phyloP scores from a whole-genome alignment of 2,888 invertebrate genomes.

The Phortica magna region DNA sequence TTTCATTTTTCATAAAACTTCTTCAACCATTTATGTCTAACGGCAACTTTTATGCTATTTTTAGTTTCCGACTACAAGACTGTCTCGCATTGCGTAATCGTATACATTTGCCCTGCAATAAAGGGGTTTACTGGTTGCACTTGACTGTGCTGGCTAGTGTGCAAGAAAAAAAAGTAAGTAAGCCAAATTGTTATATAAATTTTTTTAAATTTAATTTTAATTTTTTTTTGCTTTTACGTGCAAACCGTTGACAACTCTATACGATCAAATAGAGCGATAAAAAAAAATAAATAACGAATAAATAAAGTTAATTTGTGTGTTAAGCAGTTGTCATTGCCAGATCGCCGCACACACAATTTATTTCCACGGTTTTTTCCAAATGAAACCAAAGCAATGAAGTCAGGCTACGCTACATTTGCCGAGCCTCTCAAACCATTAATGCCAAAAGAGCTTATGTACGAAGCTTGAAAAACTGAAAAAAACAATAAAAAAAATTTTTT shows the following conservation, averaged over 20 bases:
- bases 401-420: too few species aligned
- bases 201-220: not conserved
- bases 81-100: not conserved
- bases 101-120: not conserved
- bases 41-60: not conserved
- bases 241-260: too few species aligned
- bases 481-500: too few species aligned
- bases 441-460: too few species aligned
- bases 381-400: too few species aligned
- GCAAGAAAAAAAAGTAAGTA: not conserved
- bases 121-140: not conserved
- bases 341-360: conserved; percentile 5
- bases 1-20: not conserved
- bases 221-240: not conserved
- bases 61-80: not conserved
- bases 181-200: not conserved
- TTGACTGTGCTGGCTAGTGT: not conserved
- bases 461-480: too few species aligned
- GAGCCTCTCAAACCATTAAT: too few species aligned
- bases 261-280: conserved; percentile 28
- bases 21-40: not conserved
- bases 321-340: conserved; percentile 32
- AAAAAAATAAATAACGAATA: conserved; percentile 34
- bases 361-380: not conserved
- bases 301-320: conserved; percentile 28